A percentile compares a stretch with the other conserved stretches of the same genome.
phyloP scores from a whole-genome alignment of 2,113 vertebrate genomes.

The Platichthys stellatus region DNA sequence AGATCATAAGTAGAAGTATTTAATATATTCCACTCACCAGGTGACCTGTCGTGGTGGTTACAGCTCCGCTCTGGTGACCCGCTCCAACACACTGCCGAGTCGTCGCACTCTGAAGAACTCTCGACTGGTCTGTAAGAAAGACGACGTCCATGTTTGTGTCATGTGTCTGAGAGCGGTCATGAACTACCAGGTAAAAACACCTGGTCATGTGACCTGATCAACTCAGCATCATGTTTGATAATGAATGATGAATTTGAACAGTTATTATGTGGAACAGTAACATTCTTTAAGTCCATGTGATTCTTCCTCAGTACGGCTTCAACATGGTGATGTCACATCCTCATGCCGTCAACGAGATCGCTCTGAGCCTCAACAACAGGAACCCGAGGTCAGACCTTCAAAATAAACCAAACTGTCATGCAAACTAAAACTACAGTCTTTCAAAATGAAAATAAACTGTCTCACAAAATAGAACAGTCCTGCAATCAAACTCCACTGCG shows the following conservation, averaged over 20 bases:
- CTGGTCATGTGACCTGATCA: not conserved
- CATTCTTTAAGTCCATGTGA: not conserved
- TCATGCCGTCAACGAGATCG: slow-evolving; percentile 96
- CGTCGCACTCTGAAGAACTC: slow-evolving; percentile 95
- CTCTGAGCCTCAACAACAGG: slow-evolving; percentile 96
- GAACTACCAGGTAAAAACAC: slow-evolving; percentile 93
- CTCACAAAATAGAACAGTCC: not conserved
- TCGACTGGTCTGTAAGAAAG: slow-evolving; percentile 94
- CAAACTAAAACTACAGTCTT: not conserved
- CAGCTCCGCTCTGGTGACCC: slow-evolving; percentile 78
- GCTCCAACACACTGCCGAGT: slow-evolving; percentile 95
- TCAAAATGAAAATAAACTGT: not conserved
- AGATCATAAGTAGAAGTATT: not conserved
- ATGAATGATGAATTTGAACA: too few relatives aligned
- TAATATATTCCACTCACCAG: not conserved
- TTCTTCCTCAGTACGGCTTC: slow-evolving; percentile 90
- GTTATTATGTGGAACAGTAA: not conserved
- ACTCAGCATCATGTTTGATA: not conserved
- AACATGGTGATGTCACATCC: slow-evolving; percentile 99
- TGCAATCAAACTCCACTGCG: not conserved
- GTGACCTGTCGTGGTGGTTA: not conserved
- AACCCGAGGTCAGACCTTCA: slow-evolving; percentile 89
- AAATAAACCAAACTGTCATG: not conserved
- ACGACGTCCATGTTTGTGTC: slow-evolving; percentile 97
- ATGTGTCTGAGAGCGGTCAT: slow-evolving; percentile 98